Evolutionary conservation across 2,113 vertebrate species (phyloP).

Genomic region (Cricetomys ansorgei): DNA sequence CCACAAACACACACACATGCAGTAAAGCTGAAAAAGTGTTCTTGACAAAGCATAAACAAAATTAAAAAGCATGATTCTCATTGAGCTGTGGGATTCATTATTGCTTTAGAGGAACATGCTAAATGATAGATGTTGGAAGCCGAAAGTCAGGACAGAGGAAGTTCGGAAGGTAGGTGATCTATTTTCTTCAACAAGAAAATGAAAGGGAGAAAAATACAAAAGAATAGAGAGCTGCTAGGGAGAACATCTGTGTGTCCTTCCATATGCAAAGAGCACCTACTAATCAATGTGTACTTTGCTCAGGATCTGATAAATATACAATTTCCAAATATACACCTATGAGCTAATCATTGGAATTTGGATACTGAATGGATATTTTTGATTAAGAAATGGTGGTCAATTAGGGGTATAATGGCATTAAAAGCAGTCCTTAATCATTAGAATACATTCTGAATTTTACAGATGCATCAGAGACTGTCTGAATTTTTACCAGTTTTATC

Average conservation of each 20-base stretch:
- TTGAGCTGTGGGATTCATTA: neutral
- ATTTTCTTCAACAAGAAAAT: neutral
- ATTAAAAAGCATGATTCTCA: neutral
- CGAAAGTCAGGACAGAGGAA: neutral
- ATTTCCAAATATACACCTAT: neutral
- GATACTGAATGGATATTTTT: neutral
- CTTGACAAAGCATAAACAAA: neutral
- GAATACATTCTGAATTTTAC: constrained; percentile 1
- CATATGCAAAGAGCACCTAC: neutral
- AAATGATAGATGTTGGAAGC: neutral
- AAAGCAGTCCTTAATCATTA: neutral
- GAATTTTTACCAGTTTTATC: too few relatives aligned
- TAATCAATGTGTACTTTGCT: neutral
- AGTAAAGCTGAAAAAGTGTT: neutral
- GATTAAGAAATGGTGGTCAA: neutral
- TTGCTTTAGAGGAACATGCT: neutral
- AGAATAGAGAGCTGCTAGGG: neutral
- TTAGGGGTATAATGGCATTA: neutral
- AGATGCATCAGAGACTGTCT: neutral
- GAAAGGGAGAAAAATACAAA: neutral
- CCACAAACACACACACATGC: neutral
- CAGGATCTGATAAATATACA: neutral
- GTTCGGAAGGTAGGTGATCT: neutral
- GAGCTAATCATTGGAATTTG: neutral
- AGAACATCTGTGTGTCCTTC: neutral